phyloP scores from a whole-genome alignment of 2,888 invertebrate genomes.

The Sinopyrophorus schimmeli region DNA sequence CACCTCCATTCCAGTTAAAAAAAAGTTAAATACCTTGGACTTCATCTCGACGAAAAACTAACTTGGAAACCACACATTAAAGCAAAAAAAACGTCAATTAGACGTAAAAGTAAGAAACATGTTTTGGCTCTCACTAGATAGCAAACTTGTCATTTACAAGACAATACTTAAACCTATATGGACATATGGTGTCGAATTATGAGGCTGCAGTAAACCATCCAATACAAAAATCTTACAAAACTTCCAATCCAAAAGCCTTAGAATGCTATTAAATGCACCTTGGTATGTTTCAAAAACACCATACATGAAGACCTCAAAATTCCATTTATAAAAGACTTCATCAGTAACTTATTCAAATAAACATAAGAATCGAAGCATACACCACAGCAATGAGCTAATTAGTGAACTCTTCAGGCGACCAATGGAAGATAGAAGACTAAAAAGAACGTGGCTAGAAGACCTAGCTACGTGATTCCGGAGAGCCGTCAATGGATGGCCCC shows the following conservation, averaged over 20 bases:
- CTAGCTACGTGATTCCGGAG: neutral
- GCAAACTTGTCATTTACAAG: conserved; percentile 2
- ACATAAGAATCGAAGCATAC: neutral
- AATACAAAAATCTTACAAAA: conserved; percentile 5
- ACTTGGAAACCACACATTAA: conserved; percentile 7
- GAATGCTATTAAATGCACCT: neutral
- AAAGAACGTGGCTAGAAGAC: conserved; percentile 3
- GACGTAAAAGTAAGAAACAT: neutral
- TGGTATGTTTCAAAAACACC: conserved; percentile 1
- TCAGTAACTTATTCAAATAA: neutral
- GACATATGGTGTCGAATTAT: neutral
- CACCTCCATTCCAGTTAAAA: conserved; percentile 5
- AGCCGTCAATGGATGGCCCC: neutral
- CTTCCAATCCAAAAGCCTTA: conserved; percentile 4
- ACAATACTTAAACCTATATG: neutral
- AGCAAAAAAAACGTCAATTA: conserved; percentile 6
- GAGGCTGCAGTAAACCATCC: conserved; percentile 7
- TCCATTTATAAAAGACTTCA: neutral
- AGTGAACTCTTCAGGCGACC: conserved; percentile 1
- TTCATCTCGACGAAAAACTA: conserved; percentile 8
- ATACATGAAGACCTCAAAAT: too few species aligned
- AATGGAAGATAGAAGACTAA: conserved; percentile 3
- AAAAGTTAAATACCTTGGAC: conserved; percentile 10
- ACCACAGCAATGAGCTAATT: neutral
- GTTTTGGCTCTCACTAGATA: conserved; percentile 4